Base-by-base conservation (phyloP, 2,888 invertebrate genomes). In the Torymus aiolomorphi region DNA sequence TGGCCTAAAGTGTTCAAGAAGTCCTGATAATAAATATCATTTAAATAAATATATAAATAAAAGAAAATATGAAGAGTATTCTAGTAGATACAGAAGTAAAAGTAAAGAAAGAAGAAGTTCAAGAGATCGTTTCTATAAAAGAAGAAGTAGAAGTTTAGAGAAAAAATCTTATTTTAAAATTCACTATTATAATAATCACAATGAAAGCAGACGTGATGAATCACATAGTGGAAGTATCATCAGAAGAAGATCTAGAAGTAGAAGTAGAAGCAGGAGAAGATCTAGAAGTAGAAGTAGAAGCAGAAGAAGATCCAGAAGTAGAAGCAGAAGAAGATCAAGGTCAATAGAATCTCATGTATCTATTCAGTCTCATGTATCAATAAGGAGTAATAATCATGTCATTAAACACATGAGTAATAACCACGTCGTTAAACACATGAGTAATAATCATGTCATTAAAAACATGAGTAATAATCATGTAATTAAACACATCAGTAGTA, bases 311-410 rank as follows among this genome's bases (percentile, higher is more conserved):
- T 89, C 89, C n/a, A n/a, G n/a, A n/a, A 76, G 54, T 63, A 71
- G 51, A 63, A 75, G 49, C 59, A 77, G 18, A 63, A 87, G 83
- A 80, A 85, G 89, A 82, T 89, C 89, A 0, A 85, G 82, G 78
- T 89, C 90, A 14, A 86, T 84, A 63, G 89, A 87, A 13, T 86
- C 87, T 14, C 85, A 81, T 65, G 14, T 80, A 4, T 85, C 85
- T 5, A 84, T 83, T 20, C 82, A 73, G 42, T 42, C 42, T 42
- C 42, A 42, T 42, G 42, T 42, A 24, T 81, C 84, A 20, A 83
- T 76, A 73, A 85, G 85, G 18, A 81, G 72, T n/a, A 71, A 63
- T 14, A 84, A 63, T 59, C 80, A 54, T 18, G 70, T 79, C 42
- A 42, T 42, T 8, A 42, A 42, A 42, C 5, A 42, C 42, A 8